A percentile compares a stretch with the other conserved stretches of the same genome.
These are phyloP conservation scores for Yasuhikotakia modesta DNA, from an alignment of 2,797 vertebrate genomes.

Conservation along the genomic window DNA sequence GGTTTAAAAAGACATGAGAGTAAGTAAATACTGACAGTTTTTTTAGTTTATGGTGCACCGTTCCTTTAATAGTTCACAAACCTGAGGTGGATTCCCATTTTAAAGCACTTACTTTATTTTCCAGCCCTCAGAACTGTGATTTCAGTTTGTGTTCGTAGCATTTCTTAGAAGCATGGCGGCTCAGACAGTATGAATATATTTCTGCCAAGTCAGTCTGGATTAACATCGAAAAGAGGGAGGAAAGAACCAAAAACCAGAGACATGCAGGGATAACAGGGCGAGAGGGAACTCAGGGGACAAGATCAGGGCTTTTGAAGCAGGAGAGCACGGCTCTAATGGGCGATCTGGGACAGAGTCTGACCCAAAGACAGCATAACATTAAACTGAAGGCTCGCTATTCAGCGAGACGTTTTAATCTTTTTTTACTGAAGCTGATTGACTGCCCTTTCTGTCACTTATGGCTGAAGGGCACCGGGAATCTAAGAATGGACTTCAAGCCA, in stretches of 20 bases:
- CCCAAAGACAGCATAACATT: constrained; percentile 1
- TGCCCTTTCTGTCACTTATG: constrained; percentile 1
- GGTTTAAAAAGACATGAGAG: background rate
- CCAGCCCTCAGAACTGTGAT: constrained; percentile 57
- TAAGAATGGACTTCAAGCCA: background rate
- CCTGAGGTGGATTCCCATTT: constrained; percentile 58
- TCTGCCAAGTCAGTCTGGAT: constrained; percentile 63
- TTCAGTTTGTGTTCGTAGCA: constrained; percentile 47
- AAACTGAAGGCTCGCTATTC: constrained; percentile 15
- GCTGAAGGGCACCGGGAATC: background rate
- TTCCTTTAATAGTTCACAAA: constrained; percentile 59
- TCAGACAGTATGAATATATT: constrained; percentile 64
- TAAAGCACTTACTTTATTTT: constrained; percentile 57
- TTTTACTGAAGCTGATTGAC: background rate
- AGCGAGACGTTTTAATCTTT: constrained; percentile 9
- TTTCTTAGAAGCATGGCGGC: constrained; percentile 46
- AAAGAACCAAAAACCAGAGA: constrained; percentile 6
- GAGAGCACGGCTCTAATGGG: constrained; percentile 16
- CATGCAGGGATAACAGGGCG: background rate
- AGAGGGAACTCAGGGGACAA: constrained; percentile 19
- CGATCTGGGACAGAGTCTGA: constrained; percentile 23
- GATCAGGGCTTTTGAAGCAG: constrained; percentile 28
- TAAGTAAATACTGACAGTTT: constrained; percentile 18
- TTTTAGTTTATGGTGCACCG: background rate
- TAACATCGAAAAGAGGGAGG: constrained; percentile 24